These are phyloP conservation scores for Listronotus oregonensis DNA, from an alignment of 1,140 invertebrate genomes.

Conservation along the genomic window DNA sequence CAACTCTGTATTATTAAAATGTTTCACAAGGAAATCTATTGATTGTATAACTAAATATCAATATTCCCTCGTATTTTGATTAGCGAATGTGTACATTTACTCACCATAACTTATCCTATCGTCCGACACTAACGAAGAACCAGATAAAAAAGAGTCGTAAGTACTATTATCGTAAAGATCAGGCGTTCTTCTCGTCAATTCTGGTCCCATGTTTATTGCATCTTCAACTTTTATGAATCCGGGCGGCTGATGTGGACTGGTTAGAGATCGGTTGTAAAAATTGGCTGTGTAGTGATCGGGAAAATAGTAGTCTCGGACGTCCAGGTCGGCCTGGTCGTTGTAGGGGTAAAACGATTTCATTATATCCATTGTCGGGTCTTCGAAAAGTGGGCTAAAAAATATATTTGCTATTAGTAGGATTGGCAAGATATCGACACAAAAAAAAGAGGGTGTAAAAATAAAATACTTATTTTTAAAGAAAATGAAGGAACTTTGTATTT, in stretches of 20 bases:
- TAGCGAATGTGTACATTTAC: neutral
- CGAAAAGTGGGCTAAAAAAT: neutral
- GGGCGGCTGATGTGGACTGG: slow-evolving; percentile 5
- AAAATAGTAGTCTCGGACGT: slow-evolving; percentile 3
- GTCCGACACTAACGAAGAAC: slow-evolving; percentile 37
- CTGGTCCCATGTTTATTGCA: slow-evolving; percentile 14
- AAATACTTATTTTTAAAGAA: too few relatives aligned
- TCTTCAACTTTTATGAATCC: slow-evolving; percentile 32
- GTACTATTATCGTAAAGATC: slow-evolving; percentile 45
- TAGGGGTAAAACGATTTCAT: slow-evolving; percentile 38
- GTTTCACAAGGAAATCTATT: too few relatives aligned
- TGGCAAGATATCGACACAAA: too few relatives aligned
- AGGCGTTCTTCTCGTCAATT: slow-evolving; percentile 14
- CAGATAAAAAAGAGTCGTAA: slow-evolving; percentile 43
- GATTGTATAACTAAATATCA: too few relatives aligned
- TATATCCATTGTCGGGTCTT: slow-evolving; percentile 31
- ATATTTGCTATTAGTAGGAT: too few relatives aligned
- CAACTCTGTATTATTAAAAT: too few relatives aligned
- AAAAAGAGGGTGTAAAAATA: too few relatives aligned
- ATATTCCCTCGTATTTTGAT: too few relatives aligned
- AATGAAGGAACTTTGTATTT: too few relatives aligned
- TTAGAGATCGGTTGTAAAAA: slow-evolving; percentile 15
- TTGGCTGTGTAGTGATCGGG: slow-evolving; percentile 10
- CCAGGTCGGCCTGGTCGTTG: neutral
- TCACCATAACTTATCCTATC: slow-evolving; percentile 18